Evolutionary conservation across 2,888 invertebrate species (phyloP).

Genomic region (Julus scanicus): DNA sequence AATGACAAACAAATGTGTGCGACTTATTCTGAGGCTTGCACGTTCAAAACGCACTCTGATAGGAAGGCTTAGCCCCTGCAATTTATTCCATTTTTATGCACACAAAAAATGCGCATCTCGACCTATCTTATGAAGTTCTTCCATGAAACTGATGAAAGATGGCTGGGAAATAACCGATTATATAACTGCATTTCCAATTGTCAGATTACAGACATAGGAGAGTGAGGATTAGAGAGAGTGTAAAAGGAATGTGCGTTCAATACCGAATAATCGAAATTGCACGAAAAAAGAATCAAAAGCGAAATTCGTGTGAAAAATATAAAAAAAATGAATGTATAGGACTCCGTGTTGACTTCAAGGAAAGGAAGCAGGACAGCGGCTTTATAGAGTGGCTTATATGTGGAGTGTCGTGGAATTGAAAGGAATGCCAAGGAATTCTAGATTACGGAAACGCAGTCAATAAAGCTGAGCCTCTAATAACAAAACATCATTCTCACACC

Average conservation of each 20-base stretch:
- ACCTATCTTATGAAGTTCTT: neutral
- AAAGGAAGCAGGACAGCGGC: neutral
- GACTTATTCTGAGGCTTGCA: neutral
- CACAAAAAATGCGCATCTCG: neutral
- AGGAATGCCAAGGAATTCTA: neutral
- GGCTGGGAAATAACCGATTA: conserved; percentile 24
- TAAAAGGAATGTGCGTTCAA: conserved; percentile 21
- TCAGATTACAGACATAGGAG: neutral
- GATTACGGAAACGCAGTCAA: conserved; percentile 29
- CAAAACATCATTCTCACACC: neutral
- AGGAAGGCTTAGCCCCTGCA: neutral
- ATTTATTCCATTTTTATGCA: conserved; percentile 25
- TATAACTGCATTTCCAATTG: neutral
- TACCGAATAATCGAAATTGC: conserved; percentile 34
- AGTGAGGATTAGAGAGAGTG: conserved; percentile 7
- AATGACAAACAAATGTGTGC: neutral
- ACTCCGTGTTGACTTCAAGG: neutral
- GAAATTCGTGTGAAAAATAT: conserved; percentile 41
- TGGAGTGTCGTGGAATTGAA: neutral
- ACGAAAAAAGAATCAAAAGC: neutral
- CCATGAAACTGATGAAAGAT: neutral
- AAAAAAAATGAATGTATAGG: neutral
- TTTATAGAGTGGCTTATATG: neutral
- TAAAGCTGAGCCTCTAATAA: neutral
- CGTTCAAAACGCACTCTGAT: neutral